Evolutionary conservation across 2,888 invertebrate genomes (phyloP), one percentile per base, ranked within the genome.

Genomic region (Tenthredo distinguenda): DNA sequence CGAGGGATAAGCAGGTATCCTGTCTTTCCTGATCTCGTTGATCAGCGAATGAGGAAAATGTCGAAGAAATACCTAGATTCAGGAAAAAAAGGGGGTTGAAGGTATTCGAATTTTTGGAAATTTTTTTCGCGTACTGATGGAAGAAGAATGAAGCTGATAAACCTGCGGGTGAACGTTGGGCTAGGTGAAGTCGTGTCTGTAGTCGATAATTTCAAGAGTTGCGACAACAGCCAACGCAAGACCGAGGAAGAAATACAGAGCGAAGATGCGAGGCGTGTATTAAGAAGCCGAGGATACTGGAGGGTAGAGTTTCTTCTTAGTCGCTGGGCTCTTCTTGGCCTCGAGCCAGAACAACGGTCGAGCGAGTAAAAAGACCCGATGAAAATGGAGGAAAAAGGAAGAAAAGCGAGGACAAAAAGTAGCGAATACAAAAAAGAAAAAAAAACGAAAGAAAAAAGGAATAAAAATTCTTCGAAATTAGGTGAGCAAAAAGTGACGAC

Each of bases 391-490:
- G 9, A 34, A 71, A 26, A 34, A 62, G 62, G 26, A 68, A 40
- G 21, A 21, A 15, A 6, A 10, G 43, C 10, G 12, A 37, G 10
- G 40, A 72, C 18, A 40, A 72, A 40, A 37, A n/a, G 18, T 10
- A 6, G 40, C 0, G 43, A 18, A 68, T 68, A 34, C 6, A 68
- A 34, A 34, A 71, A 71, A 7, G 0, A n/a, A 55, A 6, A 55
- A 55, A 55, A 55, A 5, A 1, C n/a, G 0, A 55, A n/a, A 55
- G n/a, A n/a, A n/a, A n/a, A 18, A 18, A 50, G 0, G 0, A 43
- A 40, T 0, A 72, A 76, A 76, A 76, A 76, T 76, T 76, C 10
- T 76, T 47, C 26, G 40, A 76, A 76, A 76, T 76, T 43, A 76
- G 76, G 47, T 21, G 47, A 76, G 76, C 43, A 47, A 43, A 76